Evolutionary conservation across 1,140 invertebrate genomes (phyloP).

Genomic region (Bombus superbus): DNA sequence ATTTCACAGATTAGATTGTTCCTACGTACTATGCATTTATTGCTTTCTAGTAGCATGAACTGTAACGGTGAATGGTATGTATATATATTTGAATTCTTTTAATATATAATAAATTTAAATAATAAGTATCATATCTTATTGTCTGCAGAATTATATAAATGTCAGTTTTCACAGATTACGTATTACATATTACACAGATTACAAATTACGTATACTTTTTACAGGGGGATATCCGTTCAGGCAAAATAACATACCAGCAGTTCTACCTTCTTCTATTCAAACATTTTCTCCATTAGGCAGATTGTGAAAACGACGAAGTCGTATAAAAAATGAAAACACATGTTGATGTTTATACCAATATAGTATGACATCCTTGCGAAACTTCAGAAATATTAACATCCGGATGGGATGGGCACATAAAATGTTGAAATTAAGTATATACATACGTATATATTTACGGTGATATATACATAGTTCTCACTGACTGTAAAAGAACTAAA

Average conservation of each 20-base stretch:
- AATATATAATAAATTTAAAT: too few species aligned
- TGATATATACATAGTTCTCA: too few species aligned
- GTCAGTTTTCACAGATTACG: conserved; percentile 27
- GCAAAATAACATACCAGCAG: conserved; percentile 98
- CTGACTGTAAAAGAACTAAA: too few species aligned
- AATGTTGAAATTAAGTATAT: conserved; percentile 96
- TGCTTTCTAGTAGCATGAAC: conserved; percentile 98
- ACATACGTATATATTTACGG: too few species aligned
- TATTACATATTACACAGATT: too few species aligned
- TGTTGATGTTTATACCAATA: conserved; percentile 97
- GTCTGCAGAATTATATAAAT: conserved; percentile 27
- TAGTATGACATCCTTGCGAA: conserved; percentile 99
- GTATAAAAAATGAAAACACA: conserved; percentile 99
- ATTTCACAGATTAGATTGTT: conserved; percentile 98
- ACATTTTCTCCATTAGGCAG: conserved; percentile 98
- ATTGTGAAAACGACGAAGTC: conserved; percentile 97
- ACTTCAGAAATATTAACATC: conserved; percentile 97
- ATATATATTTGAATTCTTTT: not conserved
- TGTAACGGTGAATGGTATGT: conserved; percentile 93
- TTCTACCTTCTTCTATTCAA: conserved; percentile 96
- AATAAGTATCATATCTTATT: too few species aligned
- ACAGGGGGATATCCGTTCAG: conserved; percentile 97
- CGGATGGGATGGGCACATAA: conserved; percentile 99
- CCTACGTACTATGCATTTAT: conserved; percentile 95
- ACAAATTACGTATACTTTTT: conserved; percentile 72